Base-by-base conservation (phyloP, 2,888 invertebrate species). In the Sphecodes monilicornis region DNA sequence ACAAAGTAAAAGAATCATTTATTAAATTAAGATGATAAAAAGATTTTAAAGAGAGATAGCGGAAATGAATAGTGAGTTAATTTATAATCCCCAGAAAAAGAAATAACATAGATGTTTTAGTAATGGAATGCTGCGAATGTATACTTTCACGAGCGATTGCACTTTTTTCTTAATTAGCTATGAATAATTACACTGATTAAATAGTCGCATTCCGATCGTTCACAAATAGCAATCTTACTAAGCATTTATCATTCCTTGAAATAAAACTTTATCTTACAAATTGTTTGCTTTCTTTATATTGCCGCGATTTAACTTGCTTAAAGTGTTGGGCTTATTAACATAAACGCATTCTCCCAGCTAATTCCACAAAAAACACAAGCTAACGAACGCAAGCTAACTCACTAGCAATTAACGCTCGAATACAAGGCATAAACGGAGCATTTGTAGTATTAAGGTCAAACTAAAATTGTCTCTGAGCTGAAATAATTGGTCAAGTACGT, bases 391-490 rank as follows among this genome's bases (percentile, higher is more conserved):
- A 16, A 26, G 57, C 26, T 60, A 60, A 60, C 60, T 60, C 60
- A 29, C 60, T 60, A 60, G 60, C 60, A 60, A 60, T 60, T 60
- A 60, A 60, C 16, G 60, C 60, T 29, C 16, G 60, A 60, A 29
- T 60, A 60, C 60, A 29, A 29, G 29, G 18, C 60, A 60, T 60
- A 60, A 60, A 29, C 60, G 60, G 60, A 18, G 60, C 60, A 60
- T 60, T 60, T 60, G 60, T 60, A 60, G 60, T 18, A 60, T 60
- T 60, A 60, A 60, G 60, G 60, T 60, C 60, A 60, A 60, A 60
- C 60, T 29, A 60, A 60, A 60, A 60, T 60, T 60, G 60, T 29
- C 60, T 60, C 60, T 2, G 60, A 60, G 60, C 16, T 60, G 60
- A 60, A 60, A 60, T 60, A 60, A 60, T 60, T 60, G 16, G 60